Percentiles rank a stretch among this genome's conserved stretches.
These are phyloP conservation scores for Oncopeltus fasciatus DNA, from an alignment of 1,140 invertebrate species.

Conservation along the genomic window DNA sequence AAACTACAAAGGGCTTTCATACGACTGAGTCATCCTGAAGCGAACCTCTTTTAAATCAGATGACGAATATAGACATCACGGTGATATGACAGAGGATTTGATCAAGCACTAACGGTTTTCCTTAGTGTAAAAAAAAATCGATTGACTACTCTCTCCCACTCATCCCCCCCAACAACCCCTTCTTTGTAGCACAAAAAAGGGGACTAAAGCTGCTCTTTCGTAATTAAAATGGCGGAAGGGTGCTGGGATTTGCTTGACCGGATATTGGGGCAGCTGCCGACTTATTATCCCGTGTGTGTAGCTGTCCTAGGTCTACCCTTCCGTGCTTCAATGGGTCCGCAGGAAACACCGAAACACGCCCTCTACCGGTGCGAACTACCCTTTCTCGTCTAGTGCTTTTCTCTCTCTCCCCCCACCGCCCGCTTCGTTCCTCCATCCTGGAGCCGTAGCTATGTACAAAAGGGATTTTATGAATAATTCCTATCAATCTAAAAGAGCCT, in stretches of 20 bases:
- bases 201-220: neutral
- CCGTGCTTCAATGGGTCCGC: neutral
- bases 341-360: neutral
- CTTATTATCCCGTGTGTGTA: neutral
- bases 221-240: slow-evolving; percentile 8
- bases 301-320: neutral
- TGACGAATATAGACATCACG: no score
- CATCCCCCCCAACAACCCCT: neutral
- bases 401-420: neutral
- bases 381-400: neutral
- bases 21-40: no score
- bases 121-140: neutral
- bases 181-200: neutral
- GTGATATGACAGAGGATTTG: no score
- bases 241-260: neutral
- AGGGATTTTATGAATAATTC: neutral
- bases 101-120: neutral
- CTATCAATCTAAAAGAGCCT: neutral
- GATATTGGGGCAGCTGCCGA: neutral
- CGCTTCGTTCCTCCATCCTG: no score
- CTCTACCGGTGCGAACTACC: neutral
- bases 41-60: no score
- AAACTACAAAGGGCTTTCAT: no score
- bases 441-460: no score
- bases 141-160: neutral